Evolutionary conservation across 2,888 invertebrate genomes (phyloP).

Genomic region (Rhamphomyia laevipes): DNA sequence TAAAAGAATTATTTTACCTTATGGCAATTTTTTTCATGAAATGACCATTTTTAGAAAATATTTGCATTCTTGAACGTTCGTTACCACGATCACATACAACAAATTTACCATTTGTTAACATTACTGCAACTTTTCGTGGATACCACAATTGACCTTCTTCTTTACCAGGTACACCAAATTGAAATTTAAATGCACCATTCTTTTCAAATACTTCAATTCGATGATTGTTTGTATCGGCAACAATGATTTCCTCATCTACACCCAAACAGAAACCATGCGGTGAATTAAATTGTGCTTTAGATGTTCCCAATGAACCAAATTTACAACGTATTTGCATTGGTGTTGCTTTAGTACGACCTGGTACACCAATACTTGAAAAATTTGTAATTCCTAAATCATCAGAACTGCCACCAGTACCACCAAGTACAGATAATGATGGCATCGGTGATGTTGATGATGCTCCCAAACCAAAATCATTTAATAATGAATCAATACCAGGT

Average conservation of each 20-base stretch:
- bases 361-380: constrained; percentile 42
- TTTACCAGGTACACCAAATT: constrained; percentile 89
- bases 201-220: constrained; percentile 93
- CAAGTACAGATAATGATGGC: constrained; percentile 37
- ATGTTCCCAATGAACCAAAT: constrained; percentile 87
- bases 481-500: constrained; percentile 45
- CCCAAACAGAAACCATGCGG: constrained; percentile 96
- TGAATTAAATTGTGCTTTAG: constrained; percentile 90
- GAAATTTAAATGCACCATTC: constrained; percentile 82
- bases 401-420: constrained; percentile 31
- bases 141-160: constrained; percentile 97
- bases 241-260: constrained; percentile 88
- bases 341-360: constrained; percentile 59
- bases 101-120: constrained; percentile 75
- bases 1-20: constrained; percentile 24
- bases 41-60: constrained; percentile 90
- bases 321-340: constrained; percentile 84
- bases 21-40: constrained; percentile 91
- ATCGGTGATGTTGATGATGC: constrained; percentile 52
- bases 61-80: constrained; percentile 93
- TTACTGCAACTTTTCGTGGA: constrained; percentile 89
- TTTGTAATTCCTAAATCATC: constrained; percentile 39
- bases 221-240: constrained; percentile 94
- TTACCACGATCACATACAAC: constrained; percentile 98
- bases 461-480: constrained; percentile 46